Conservation (phyloP, 2,888 invertebrate species). For the Apotomis capreana region DNA sequence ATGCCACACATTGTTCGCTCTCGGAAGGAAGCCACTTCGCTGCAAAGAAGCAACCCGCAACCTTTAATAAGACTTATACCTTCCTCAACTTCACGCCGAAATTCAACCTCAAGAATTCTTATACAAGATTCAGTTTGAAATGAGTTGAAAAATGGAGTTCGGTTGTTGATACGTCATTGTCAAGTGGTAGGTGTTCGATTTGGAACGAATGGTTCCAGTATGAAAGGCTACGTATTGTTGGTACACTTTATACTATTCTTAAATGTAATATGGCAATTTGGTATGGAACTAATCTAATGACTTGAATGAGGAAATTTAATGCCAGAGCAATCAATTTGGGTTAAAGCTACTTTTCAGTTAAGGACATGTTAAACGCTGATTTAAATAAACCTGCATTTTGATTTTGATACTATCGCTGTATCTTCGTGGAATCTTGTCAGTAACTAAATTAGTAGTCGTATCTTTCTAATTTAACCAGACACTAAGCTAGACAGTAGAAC, state of each 20-base stretch:
- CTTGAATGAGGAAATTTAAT: not conserved
- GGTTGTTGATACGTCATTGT: not conserved
- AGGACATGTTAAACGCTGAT: no score
- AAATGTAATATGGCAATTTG: not conserved
- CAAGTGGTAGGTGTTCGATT: conserved; percentile 13
- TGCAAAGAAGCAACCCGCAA: conserved; percentile 19
- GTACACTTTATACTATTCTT: conserved; percentile 2
- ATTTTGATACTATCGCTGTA: no score
- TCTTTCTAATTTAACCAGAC: no score
- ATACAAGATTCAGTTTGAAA: not conserved
- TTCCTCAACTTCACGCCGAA: not conserved
- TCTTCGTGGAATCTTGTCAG: no score
- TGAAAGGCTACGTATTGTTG: conserved; percentile 11
- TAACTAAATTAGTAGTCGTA: no score
- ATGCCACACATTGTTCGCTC: conserved; percentile 37
- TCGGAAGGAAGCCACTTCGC: conserved; percentile 31
- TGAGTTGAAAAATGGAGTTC: not conserved
- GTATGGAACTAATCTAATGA: not conserved
- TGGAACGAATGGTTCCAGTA: conserved; percentile 16
- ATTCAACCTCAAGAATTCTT: not conserved
- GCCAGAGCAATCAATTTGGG: not conserved
- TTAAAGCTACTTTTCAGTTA: no score
- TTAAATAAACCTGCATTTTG: no score
- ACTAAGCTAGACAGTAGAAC: no score
- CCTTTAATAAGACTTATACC: not conserved